A percentile compares a stretch with the other conserved stretches of the same genome.
These are phyloP conservation scores for Trachelus tabidus DNA, from an alignment of 2,888 invertebrate species.

Conservation along the genomic window DNA sequence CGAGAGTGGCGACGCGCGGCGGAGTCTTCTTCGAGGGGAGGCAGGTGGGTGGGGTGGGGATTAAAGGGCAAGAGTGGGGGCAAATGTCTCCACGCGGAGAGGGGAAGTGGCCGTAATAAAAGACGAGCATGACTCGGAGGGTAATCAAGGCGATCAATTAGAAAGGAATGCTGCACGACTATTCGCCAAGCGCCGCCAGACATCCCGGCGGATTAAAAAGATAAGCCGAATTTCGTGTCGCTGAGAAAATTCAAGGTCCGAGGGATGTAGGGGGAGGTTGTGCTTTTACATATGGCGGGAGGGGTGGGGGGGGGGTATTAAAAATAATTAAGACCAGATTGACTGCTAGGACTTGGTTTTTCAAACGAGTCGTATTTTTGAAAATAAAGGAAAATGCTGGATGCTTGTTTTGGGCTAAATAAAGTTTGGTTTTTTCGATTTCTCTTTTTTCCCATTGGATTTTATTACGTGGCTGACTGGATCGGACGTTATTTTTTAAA, in stretches of 20 bases:
- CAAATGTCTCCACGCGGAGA: neutral
- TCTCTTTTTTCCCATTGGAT: neutral
- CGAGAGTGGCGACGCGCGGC: constrained; percentile 6
- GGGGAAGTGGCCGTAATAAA: neutral
- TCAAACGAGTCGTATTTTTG: neutral
- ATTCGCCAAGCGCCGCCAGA: constrained; percentile 1
- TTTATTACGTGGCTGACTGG: neutral
- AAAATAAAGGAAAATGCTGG: neutral
- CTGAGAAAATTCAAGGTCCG: neutral
- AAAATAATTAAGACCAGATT: neutral
- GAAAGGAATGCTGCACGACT: constrained; percentile 2
- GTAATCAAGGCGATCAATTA: constrained; percentile 8
- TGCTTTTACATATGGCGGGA: too few relatives aligned
- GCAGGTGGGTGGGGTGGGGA: neutral
- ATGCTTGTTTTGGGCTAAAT: neutral
- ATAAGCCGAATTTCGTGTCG: neutral
- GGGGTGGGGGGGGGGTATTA: neutral
- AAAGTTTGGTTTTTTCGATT: neutral
- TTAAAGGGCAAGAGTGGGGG: neutral
- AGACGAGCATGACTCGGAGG: constrained; percentile 1
- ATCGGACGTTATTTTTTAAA: too few relatives aligned
- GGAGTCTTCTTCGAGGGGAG: neutral
- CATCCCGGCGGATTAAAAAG: constrained; percentile 1
- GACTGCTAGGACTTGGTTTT: neutral
- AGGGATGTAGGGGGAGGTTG: too few relatives aligned